Conservation (phyloP, 2,888 invertebrate genomes). For the Ophioninae sp. region DNA sequence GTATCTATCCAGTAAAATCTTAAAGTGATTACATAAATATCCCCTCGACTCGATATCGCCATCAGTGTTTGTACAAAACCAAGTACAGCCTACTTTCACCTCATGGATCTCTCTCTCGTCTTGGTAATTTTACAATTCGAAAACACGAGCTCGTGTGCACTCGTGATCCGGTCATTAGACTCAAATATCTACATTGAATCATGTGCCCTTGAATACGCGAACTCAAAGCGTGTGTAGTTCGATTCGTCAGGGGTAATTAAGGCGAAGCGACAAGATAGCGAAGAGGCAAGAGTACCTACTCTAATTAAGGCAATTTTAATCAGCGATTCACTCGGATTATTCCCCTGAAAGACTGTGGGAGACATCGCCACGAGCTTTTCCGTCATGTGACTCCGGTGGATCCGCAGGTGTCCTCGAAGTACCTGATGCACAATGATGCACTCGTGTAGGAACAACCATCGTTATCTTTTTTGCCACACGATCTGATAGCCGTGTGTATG, state of each 20-base stretch:
- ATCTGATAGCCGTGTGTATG: not conserved
- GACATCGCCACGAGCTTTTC: not conserved
- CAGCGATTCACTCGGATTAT: slow-evolving; percentile 60
- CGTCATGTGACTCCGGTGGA: slow-evolving; percentile 20
- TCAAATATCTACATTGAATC: not conserved
- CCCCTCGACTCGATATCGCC: not conserved
- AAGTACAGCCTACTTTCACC: not conserved
- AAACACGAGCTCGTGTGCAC: not conserved
- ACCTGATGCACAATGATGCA: slow-evolving; percentile 3
- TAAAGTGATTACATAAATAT: not conserved
- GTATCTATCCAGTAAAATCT: too few relatives aligned
- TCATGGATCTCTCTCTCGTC: not conserved
- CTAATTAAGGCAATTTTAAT: slow-evolving; percentile 63
- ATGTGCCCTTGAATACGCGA: not conserved
- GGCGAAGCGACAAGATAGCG: slow-evolving; percentile 18
- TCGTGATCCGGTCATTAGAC: not conserved
- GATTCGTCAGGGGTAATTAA: slow-evolving; percentile 56
- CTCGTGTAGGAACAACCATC: not conserved
- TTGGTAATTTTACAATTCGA: not conserved
- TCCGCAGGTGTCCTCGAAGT: slow-evolving; percentile 3
- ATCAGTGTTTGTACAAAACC: not conserved
- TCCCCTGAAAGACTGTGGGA: slow-evolving; percentile 30
- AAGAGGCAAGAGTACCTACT: not conserved
- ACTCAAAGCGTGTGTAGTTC: slow-evolving; percentile 29
- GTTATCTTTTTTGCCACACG: not conserved